A percentile compares a stretch with the other conserved stretches of the same genome.
Conservation (phyloP, 2,888 invertebrate species). For the Pandemis heparana region DNA sequence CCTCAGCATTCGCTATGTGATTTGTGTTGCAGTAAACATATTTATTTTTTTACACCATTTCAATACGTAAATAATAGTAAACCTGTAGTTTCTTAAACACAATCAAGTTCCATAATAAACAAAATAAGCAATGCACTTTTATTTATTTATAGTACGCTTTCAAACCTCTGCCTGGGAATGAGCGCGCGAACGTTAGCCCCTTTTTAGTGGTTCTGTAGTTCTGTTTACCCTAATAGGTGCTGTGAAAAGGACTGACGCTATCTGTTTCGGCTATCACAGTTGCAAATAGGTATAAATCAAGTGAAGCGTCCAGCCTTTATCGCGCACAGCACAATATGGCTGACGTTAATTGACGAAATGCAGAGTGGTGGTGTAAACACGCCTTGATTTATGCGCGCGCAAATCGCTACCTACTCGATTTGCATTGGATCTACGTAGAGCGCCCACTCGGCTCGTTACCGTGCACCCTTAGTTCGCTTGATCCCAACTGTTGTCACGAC, state of each 20-base stretch:
- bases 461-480: conserved; percentile 58
- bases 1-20: background rate
- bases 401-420: conserved; percentile 74
- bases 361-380: conserved; percentile 57
- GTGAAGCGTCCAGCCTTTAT: conserved; percentile 53
- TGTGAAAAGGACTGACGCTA: conserved; percentile 47
- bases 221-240: conserved; percentile 45
- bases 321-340: conserved; percentile 65
- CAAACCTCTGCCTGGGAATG: background rate
- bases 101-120: background rate
- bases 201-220: conserved; percentile 8
- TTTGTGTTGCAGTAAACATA: background rate
- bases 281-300: conserved; percentile 58
- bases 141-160: background rate
- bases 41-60: no score
- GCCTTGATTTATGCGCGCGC: conserved; percentile 69
- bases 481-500: conserved; percentile 69
- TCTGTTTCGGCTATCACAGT: conserved; percentile 49
- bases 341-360: conserved; percentile 76
- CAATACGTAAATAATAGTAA: background rate
- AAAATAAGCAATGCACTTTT: background rate
- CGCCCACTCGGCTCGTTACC: conserved; percentile 73
- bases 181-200: background rate
- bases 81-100: background rate
- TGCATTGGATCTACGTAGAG: conserved; percentile 78